Evolutionary conservation across 2,888 invertebrate species (phyloP).

Genomic region (Drosophila nigricruria): DNA sequence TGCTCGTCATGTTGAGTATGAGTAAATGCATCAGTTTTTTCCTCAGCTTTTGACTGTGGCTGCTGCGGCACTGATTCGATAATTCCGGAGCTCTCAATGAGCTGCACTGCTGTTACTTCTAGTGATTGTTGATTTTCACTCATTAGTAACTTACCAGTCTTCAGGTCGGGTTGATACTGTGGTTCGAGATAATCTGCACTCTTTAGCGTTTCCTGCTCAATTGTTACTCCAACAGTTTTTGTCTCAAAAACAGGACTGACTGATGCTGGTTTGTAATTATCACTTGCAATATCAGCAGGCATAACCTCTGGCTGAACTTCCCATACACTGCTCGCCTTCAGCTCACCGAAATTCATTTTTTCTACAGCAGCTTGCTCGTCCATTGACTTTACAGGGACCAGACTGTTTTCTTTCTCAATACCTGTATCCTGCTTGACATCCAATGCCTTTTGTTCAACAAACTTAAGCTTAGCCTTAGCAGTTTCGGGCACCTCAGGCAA

Average conservation of each 20-base stretch:
- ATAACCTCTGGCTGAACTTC: constrained; percentile 86
- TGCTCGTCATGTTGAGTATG: constrained; percentile 56
- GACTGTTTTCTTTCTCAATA: constrained; percentile 88
- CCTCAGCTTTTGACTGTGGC: constrained; percentile 24
- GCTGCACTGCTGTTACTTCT: constrained; percentile 71
- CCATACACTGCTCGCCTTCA: constrained; percentile 84
- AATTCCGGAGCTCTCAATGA: constrained; percentile 60
- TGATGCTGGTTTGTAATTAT: constrained; percentile 66
- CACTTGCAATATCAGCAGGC: constrained; percentile 76
- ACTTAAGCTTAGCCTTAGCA: constrained; percentile 53
- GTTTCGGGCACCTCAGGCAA: constrained; percentile 27
- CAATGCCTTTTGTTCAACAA: constrained; percentile 87
- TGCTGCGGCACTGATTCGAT: constrained; percentile 21
- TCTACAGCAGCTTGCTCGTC: constrained; percentile 71
- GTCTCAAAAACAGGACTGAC: constrained; percentile 84
- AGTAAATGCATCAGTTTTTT: constrained; percentile 50
- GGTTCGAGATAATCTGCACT: constrained; percentile 43
- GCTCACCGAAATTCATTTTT: constrained; percentile 82
- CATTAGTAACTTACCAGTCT: constrained; percentile 28
- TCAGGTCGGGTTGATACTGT: constrained; percentile 42
- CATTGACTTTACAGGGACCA: constrained; percentile 83
- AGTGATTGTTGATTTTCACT: constrained; percentile 59
- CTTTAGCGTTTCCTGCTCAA: constrained; percentile 66
- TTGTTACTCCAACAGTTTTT: constrained; percentile 74
- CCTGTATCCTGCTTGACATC: constrained; percentile 88